phyloP scores from a whole-genome alignment of 2,888 invertebrate genomes.

The Beris chalybata region DNA sequence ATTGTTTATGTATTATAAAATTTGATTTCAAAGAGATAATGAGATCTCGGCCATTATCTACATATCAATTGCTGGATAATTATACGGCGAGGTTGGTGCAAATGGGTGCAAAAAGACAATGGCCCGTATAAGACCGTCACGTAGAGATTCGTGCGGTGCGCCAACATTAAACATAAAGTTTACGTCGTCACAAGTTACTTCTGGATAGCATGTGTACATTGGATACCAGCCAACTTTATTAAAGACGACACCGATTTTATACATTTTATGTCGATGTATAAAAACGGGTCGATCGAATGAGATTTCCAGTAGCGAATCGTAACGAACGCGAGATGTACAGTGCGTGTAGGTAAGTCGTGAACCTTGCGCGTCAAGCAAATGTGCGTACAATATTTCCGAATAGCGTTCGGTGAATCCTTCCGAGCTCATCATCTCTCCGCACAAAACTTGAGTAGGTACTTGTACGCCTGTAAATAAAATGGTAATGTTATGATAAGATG shows the following conservation, averaged over 20 bases:
- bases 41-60: neutral
- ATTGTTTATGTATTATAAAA: no score
- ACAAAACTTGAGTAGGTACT: conserved; percentile 73
- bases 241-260: conserved; percentile 80
- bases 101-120: conserved; percentile 67
- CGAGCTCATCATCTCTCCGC: conserved; percentile 53
- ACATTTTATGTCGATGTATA: conserved; percentile 70
- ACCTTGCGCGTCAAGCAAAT: conserved; percentile 77
- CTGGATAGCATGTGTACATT: conserved; percentile 71
- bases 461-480: conserved; percentile 55
- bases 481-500: neutral
- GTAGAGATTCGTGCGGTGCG: conserved; percentile 68
- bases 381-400: conserved; percentile 79
- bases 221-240: conserved; percentile 84
- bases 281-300: conserved; percentile 79
- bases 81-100: conserved; percentile 44
- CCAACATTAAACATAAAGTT: conserved; percentile 77
- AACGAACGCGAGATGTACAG: conserved; percentile 76
- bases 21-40: no score
- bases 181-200: conserved; percentile 69
- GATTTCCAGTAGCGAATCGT: conserved; percentile 74
- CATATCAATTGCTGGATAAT: conserved; percentile 13
- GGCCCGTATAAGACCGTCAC: conserved; percentile 77
- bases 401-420: conserved; percentile 59
- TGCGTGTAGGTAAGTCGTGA: conserved; percentile 80